Evolutionary conservation across 2,888 invertebrate genomes (phyloP), one percentile per base, ranked within the genome.

Genomic region (Eupsilia transversa): DNA sequence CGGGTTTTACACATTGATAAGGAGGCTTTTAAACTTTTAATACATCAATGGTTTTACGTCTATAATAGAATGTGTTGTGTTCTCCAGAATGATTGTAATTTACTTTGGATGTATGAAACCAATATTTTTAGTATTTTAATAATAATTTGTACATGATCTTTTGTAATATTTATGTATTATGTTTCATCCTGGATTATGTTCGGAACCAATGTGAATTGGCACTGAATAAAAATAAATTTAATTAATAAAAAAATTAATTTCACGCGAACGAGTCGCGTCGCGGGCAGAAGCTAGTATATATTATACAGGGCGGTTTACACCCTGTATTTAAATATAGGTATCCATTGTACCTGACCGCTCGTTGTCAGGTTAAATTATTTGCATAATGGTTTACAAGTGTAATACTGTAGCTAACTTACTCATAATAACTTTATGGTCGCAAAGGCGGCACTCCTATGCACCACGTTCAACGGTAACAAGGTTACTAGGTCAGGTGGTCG

Each of bases 401-500:
- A 52, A 2, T 27, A 54, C 27, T 14, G 14, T 23, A 7, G 14
- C 4, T 27, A 27, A 54, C 54, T 52, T n/a, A 52, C n/a, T 52
- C 52, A 52, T 12, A 23, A n/a, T 52, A 52, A 52, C n/a, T 12
- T 14, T 46, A 14, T 23, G 20, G 57, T 41, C 41, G 49, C 72
- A 80, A 52, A 30, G 69, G 61, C 59, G 84, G 61, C 81, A 76
- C 77, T 74, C 73, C 78, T 68, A 56, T 35, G 54, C 52, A 72
- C 49, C 57, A 56, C 33, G 9, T 41, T 77, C 52, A 61, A 72
- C 41, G 68, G 17, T 56, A 56, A 56, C 27, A 66, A 72, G 86
- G 86, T 27, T 63, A 86, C 41, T 56, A 46, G 86, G 86, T 86
- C 84, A 80, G 49, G 17, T 63, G 70, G 66, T 65, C 68, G 30